phyloP scores from a whole-genome alignment of 2,888 invertebrate species.

The Drosophila recens region DNA sequence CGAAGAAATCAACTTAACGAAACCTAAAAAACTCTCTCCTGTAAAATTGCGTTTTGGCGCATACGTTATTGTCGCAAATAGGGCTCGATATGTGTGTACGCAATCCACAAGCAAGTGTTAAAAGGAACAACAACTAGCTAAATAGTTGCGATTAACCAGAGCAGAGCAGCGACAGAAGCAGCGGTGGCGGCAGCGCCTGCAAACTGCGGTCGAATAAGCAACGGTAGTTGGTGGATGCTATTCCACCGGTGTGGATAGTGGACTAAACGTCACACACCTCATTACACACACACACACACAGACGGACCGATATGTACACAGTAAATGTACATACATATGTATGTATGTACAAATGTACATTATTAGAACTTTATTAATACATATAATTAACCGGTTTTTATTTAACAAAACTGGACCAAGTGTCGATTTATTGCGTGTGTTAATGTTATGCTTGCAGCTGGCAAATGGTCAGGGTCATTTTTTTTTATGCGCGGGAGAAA shows the following conservation, averaged over 20 bases:
- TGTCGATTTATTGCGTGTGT: neutral
- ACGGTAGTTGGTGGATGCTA: slow-evolving; percentile 34
- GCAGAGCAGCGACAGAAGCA: neutral
- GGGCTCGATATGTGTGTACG: slow-evolving; percentile 13
- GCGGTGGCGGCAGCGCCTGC: neutral
- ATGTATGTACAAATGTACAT: neutral
- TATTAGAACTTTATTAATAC: slow-evolving; percentile 23
- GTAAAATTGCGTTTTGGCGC: no score
- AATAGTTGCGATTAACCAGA: slow-evolving; percentile 31
- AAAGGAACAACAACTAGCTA: slow-evolving; percentile 15
- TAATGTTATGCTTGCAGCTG: neutral
- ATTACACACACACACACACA: slow-evolving; percentile 3
- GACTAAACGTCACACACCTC: slow-evolving; percentile 25
- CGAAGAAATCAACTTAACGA: no score
- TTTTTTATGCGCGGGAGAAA: slow-evolving; percentile 7
- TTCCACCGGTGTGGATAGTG: slow-evolving; percentile 17
- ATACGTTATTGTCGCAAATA: no score
- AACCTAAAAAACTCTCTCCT: no score
- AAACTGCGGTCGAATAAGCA: neutral
- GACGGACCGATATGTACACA: no score
- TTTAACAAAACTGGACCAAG: slow-evolving; percentile 47
- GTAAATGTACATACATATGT: neutral
- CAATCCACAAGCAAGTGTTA: slow-evolving; percentile 36
- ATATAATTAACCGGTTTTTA: slow-evolving; percentile 64
- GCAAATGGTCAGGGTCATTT: neutral